Conservation (phyloP, 2,797 vertebrate species). For the Phoxinus dragarum region DNA sequence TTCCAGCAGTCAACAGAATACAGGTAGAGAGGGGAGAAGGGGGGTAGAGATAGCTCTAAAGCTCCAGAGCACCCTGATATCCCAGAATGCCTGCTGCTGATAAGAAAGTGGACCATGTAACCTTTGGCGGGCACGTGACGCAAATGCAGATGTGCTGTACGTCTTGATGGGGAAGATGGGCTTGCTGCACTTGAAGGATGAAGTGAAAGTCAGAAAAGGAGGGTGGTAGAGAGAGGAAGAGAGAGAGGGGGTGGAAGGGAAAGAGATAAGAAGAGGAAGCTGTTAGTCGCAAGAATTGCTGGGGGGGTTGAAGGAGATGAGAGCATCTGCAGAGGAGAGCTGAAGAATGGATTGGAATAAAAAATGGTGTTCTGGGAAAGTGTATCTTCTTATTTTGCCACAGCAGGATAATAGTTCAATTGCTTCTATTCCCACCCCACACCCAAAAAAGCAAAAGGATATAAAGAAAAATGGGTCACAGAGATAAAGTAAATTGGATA, state of each 20-base stretch:
- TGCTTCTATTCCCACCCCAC: slow-evolving; percentile 50
- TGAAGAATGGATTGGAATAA: slow-evolving; percentile 31
- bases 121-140: slow-evolving; percentile 78
- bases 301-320: slow-evolving; percentile 50
- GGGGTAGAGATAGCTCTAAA: slow-evolving; percentile 73
- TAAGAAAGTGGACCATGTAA: slow-evolving; percentile 83
- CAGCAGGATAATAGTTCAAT: slow-evolving; percentile 65
- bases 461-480: slow-evolving; percentile 4
- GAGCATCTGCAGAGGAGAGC: slow-evolving; percentile 21
- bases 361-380: slow-evolving; percentile 49
- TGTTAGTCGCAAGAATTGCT: slow-evolving; percentile 64
- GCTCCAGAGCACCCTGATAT: slow-evolving; percentile 74
- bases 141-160: slow-evolving; percentile 75
- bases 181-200: slow-evolving; percentile 71
- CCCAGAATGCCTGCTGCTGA: slow-evolving; percentile 85
- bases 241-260: slow-evolving; percentile 23
- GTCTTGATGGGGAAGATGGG: slow-evolving; percentile 33
- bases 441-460: slow-evolving; percentile 46
- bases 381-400: slow-evolving; percentile 58
- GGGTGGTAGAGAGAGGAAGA: slow-evolving; percentile 55
- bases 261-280: slow-evolving; percentile 21
- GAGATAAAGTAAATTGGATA: slow-evolving; percentile 24
- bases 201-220: slow-evolving; percentile 73
- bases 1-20: slow-evolving; percentile 70
- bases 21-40: slow-evolving; percentile 48